Conservation (phyloP, 2,888 invertebrate species). For the Thecophora atra region DNA sequence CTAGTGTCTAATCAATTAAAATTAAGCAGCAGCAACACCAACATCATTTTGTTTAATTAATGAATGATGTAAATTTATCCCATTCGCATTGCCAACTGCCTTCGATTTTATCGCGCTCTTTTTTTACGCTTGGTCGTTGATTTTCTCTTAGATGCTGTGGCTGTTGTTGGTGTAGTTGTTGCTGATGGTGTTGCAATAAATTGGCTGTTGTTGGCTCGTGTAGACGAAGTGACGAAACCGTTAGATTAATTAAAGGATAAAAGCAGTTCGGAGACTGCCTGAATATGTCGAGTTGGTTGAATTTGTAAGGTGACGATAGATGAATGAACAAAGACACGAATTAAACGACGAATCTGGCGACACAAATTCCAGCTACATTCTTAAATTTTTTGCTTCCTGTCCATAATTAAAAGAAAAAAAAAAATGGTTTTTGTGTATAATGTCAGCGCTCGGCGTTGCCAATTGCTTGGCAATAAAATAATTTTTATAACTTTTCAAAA, state of each 20-base stretch:
- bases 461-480: not conserved
- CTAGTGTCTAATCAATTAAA: conserved; percentile 31
- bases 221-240: not conserved
- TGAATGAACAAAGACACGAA: not conserved
- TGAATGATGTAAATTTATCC: conserved; percentile 15
- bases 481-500: not conserved
- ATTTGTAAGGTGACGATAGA: not conserved
- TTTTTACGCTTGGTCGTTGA: too few species aligned
- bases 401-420: too few species aligned
- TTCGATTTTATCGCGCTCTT: too few species aligned
- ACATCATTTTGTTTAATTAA: conserved; percentile 25
- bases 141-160: too few species aligned
- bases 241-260: conserved; percentile 3
- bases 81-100: not conserved
- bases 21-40: conserved; percentile 4
- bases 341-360: not conserved
- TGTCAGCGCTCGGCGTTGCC: too few species aligned
- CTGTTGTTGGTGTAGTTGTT: too few species aligned
- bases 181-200: not conserved
- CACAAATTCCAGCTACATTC: too few species aligned
- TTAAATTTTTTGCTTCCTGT: too few species aligned
- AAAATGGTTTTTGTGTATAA: too few species aligned
- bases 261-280: not conserved
- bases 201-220: not conserved
- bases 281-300: too few species aligned